These are phyloP conservation scores for Platycnemis pennipes DNA, from an alignment of 2,888 invertebrate species.

Conservation along the genomic window DNA sequence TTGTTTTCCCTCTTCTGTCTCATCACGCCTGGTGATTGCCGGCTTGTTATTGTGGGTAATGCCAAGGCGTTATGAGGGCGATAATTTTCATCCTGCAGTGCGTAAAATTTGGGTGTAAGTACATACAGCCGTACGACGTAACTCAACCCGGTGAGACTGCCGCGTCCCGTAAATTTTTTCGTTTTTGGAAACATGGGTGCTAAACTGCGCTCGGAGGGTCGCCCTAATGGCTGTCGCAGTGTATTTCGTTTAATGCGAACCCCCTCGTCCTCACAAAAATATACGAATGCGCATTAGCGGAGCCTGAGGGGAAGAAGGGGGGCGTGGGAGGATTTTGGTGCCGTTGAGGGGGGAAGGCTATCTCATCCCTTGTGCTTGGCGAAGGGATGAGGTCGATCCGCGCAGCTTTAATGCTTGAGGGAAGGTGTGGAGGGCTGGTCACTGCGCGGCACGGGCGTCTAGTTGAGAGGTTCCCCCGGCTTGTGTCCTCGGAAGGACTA, in stretches of 20 bases:
- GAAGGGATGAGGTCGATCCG: neutral
- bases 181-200: neutral
- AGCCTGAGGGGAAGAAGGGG: neutral
- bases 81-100: neutral
- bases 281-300: neutral
- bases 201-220: neutral
- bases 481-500: neutral
- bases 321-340: neutral
- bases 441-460: neutral
- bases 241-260: neutral
- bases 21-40: neutral
- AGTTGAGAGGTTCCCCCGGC: slow-evolving; percentile 10
- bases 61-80: neutral
- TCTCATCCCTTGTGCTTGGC: neutral
- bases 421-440: neutral
- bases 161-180: neutral
- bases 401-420: neutral
- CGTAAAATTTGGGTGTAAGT: neutral
- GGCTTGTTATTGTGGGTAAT: neutral
- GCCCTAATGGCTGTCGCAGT: slow-evolving; percentile 2
- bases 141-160: neutral
- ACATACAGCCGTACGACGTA: neutral
- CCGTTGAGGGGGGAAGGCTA: neutral
- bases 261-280: neutral
- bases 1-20: neutral